Base-by-base conservation (phyloP, 2,888 invertebrate species). In the Alentia gelatinosa region DNA sequence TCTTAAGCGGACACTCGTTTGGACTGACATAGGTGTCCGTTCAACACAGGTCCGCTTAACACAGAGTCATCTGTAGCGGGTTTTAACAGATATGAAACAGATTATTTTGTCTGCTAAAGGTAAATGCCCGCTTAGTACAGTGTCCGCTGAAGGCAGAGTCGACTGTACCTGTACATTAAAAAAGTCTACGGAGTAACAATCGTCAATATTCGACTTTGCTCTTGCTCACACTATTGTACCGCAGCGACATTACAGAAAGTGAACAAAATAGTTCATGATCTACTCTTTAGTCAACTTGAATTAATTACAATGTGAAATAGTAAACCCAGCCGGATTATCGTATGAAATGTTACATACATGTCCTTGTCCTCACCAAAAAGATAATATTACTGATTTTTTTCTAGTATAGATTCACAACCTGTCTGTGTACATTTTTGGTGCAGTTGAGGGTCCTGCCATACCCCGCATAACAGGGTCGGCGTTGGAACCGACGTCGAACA, bases 281-380 rank as follows among this genome's bases (percentile, higher is more conserved):
- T 79, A 79, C 79, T 37, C 79, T 79, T 79, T 79, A 79, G 79
- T 79, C 79, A 79, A 23, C 35, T 79, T 79, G 79, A 39, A 39
- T 79, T 7, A 79, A 79, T 79, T 79, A 79, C 79, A 79, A 79
- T 79, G 79, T 37, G 79, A 79, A 86, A 86, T 33, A 47, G 30
- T 42, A 86, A 86, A 86, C 86, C 86, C 86, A 86, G 86, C 86
- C 86, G 86, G 86, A 40, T 83, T 83, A 40, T 47, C 47, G 47
- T 50, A 86, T 86, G 50, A 42, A 86, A 86, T 19, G 50, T 86
- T 47, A 86, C 42, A 86, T 86, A 86, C 86, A 86, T 86, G 42
- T 86, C 86, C 50, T 86, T 50, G 86, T 47, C 50, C 86, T 50
- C 40, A 40, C 35, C 37, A 68, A 68, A 68, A 68, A 68, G 56